Base-by-base conservation (phyloP, 2,888 invertebrate genomes). In the Hartigia nigra region DNA sequence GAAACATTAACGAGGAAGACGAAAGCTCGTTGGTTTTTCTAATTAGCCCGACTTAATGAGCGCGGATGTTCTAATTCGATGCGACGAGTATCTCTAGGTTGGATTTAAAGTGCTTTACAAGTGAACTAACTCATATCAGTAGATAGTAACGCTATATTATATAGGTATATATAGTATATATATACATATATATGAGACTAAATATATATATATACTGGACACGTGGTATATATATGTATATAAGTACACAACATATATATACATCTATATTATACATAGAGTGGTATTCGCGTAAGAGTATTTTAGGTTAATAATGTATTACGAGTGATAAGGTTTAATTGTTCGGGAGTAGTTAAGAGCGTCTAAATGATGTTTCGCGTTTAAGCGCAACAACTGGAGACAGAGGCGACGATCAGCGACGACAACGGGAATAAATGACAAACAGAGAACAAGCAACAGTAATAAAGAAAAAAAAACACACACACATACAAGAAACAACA, bases 101-200 rank as follows among this genome's bases (percentile, higher is more conserved):
- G 89, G 89, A 90, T 90, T 88, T 88, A 88, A 90, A 90, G 90
- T 90, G 90, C 90, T 90, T 90, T 90, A 90, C 88, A 89, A 90
- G 88, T 89, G 89, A 90, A 90, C 89, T 90, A 89, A 90, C 84
- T 88, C 90, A 89, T 90, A 90, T 90, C 90, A 89, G 87, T 90
- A 90, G 90, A 85, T 87, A 90, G 87, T 89, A 87, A 82, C 87
- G 87, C 89, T 90, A 87, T 82, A 81, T 84, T 82, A 85, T 81
- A 74, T 70, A 81, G 76, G 75, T 81, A 76, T 75, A 76, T 80
- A 81, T 83, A 86, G 83, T 81, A 81, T 78, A 81, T 75, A 79
- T 81, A 79, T 72, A 79, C n/a, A n/a, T 75, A 78, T 74, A 78
- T 83, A 84, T 77, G 77, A 79, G 39, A 78, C 76, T 76, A 75